Evolutionary conservation across 2,888 invertebrate genomes (phyloP).

Genomic region (Euclidia mi): DNA sequence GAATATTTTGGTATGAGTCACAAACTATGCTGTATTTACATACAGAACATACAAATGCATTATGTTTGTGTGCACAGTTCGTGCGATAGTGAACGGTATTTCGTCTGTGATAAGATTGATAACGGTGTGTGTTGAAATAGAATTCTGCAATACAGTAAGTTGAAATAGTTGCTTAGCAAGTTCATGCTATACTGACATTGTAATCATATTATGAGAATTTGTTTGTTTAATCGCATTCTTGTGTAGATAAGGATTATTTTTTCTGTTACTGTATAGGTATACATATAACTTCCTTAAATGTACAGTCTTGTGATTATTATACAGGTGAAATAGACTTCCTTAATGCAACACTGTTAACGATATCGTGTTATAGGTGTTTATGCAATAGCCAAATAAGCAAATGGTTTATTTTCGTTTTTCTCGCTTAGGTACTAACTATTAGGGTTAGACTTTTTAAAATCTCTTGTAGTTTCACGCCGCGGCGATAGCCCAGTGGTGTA

Average conservation of each 20-base stretch:
- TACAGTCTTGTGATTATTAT: no score
- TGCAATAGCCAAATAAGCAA: no score
- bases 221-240: constrained; percentile 40
- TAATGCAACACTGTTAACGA: no score
- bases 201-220: constrained; percentile 54
- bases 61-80: constrained; percentile 36
- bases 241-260: constrained; percentile 52
- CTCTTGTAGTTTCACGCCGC: no score
- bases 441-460: no score
- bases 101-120: constrained; percentile 34
- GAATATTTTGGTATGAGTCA: constrained; percentile 69
- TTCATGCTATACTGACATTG: constrained; percentile 45
- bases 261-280: constrained; percentile 18
- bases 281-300: no score
- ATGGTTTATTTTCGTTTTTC: no score
- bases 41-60: constrained; percentile 45
- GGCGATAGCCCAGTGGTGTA: no score
- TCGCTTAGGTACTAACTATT: no score
- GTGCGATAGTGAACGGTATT: constrained; percentile 42
- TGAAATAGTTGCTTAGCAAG: constrained; percentile 45
- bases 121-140: constrained; percentile 22
- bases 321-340: no score
- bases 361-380: no score
- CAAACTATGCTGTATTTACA: constrained; percentile 53
- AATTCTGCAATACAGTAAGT: constrained; percentile 25